Evolutionary conservation across 1,140 invertebrate genomes (phyloP), one percentile per base, ranked within the genome.

Genomic region (Phortica variegata): DNA sequence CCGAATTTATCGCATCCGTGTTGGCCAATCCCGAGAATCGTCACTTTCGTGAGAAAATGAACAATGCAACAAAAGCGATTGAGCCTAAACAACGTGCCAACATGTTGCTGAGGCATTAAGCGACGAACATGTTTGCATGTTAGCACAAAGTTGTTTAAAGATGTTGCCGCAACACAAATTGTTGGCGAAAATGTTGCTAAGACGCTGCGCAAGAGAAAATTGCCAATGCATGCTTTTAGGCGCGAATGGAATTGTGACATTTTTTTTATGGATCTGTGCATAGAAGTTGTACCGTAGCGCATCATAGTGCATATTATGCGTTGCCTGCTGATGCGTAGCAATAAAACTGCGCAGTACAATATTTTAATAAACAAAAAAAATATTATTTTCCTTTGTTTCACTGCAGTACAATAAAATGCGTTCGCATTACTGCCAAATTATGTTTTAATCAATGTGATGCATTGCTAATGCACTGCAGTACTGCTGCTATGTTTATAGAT

Each of bases 11-110:
- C 39, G 56, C 73, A 44, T 75, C 72, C 20, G 68, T 75, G 17
- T 31, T 75, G 56, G 58, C 65, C 19, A 75, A 75, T 60, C 72
- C 72, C 4, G 72, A 75, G 43, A 75, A 75, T 44, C 52, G 57
- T 9, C 60, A 72, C 37, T 59, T 74, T 19, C 61, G 65, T n/a
- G 55, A 66, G 17, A 65, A 69, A 33, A 56, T 62, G 21, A 23
- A n/a, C n/a, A n/a, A 47, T 13, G 23, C 39, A 13, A 16, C 40
- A 21, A 68, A 63, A 33, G 3, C 63, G 18, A 60, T 60, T n/a
- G 18, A 49, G 10, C 15, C 38, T 31, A 52, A 29, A 5, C 68
- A 60, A 33, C 45, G 59, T n/a, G 60, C 53, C 56, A 66, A 68
- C 43, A 50, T 66, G 39, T 47, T 66, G 59, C 20, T 66, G 41